Evolutionary conservation across 2,113 vertebrate species (phyloP), one percentile per base, ranked within the genome.

Genomic region (Campylomormyrus tamandua): DNA sequence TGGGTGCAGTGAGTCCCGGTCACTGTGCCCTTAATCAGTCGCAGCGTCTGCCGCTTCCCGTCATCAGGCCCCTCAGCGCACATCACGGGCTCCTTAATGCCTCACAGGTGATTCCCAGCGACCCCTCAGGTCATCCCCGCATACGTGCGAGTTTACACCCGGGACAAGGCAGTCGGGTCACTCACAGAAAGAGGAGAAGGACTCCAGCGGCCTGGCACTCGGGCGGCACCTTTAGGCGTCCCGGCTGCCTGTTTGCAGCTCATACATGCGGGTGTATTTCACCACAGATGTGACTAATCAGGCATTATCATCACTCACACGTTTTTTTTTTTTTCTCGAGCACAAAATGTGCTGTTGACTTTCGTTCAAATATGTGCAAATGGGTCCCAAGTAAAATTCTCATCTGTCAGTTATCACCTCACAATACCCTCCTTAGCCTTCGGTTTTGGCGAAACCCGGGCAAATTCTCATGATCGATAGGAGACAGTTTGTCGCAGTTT

Each of bases 11-110:
- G 89, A 93, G 92, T 91, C 94, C 95, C 91, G 94, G 95, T 96
- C 97, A 95, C 96, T 95, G 94, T 93, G 94, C 92, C 86, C 95
- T 95, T 97, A 97, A 98, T 97, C 96, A 97, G 96, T 96, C 97
- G 96, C 96, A 96, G 96, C 92, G 93, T 95, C 95, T 95, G 95
- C 93, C 94, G 92, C 93, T 97, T 97, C 95, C 96, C 96, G 94
- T 95, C 92, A 94, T 93, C 74, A 93, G 90, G 93, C 91, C 92
- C 91, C 93, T 94, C 95, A 92, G 90, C 94, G 90, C 94, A 91
- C 93, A 92, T 90, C 91, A 89, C 92, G 93, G 90, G 95, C 94
- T 94, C 92, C 95, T 93, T 98, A 97, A 97, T 97, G 96, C 95
- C 95, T 97, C 96, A 95, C 97, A 97, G 96, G 97, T 97, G 96